Conservation (phyloP, 2,888 invertebrate genomes). For the Heteropelma amictum region DNA sequence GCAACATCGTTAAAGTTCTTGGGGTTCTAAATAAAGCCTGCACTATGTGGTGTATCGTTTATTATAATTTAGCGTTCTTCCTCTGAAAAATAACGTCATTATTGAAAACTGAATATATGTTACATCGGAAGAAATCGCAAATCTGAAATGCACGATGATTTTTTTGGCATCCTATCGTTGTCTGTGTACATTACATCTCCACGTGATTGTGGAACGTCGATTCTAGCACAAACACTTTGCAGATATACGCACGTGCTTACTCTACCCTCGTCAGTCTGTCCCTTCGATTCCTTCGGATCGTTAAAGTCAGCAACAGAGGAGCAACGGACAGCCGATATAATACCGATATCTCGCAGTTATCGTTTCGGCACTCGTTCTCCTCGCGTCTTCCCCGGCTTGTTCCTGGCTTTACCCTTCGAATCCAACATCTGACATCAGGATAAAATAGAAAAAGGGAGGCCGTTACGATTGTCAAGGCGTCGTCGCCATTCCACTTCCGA, state of each 20-base stretch:
- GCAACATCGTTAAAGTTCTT: too few species aligned
- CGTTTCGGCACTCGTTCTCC: constrained; percentile 14
- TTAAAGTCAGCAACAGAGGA: constrained; percentile 44
- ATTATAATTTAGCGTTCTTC: too few species aligned
- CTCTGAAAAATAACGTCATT: too few species aligned
- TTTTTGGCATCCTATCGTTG: not conserved
- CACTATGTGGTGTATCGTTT: too few species aligned
- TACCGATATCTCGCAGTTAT: constrained; percentile 45
- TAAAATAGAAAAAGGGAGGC: not conserved
- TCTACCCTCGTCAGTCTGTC: not conserved
- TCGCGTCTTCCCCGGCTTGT: constrained; percentile 4
- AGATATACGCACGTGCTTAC: not conserved
- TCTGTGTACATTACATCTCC: not conserved
- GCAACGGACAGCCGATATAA: constrained; percentile 43
- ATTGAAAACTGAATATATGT: too few species aligned
- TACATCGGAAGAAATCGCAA: too few species aligned
- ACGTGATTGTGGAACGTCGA: not conserved
- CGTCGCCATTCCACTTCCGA: not conserved
- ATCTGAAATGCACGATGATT: too few species aligned
- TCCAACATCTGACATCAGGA: constrained; percentile 12
- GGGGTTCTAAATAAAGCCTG: too few species aligned
- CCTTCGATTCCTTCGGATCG: constrained; percentile 41
- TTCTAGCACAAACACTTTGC: not conserved
- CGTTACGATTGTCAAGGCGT: constrained; percentile 39
- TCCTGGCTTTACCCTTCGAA: not conserved